Evolutionary conservation across 2,113 vertebrate species (phyloP), one percentile per base, ranked within the genome.

Genomic region (Aspiorhynchus laticeps): DNA sequence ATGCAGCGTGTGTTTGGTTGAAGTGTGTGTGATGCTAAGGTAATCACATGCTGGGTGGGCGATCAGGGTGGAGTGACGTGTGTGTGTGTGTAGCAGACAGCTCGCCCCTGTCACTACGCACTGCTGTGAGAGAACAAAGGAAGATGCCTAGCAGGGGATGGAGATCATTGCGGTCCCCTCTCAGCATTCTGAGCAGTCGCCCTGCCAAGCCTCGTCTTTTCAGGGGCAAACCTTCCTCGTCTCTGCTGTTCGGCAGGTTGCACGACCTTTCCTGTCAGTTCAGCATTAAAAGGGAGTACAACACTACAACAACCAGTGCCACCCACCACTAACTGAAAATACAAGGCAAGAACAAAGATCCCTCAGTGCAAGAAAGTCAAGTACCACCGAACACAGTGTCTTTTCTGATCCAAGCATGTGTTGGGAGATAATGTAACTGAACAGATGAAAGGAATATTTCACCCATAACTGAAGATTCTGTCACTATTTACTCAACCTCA

Each of bases 201-300:
- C 79, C 87, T 48, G 88, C 80, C 86, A 87, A 89, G 88, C 67
- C 85, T 69, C 46, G 53, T 69, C 51, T 82, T 87, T 88, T 85
- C 33, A 46, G 84, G 86, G 77, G 38, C 77, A 87, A 85, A 86
- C 85, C 76, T 61, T 89, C 48, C 26, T 71, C 43, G 77, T 77
- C 56, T 80, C 82, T 69, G 67, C 38, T 79, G 74, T 88, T 71
- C 51, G 36, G 26, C 7, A 85, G 80, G 85, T 86, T 86, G 81
- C 87, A 41, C 78, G 86, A 92, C 90, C 90, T 93, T 92, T 91
- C 41, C 87, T 86, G 80, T 88, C 88, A 87, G 82, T 80, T 78
- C 53, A n/a, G 85, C 65, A n/a, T 26, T 86, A 43, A 88, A 28
- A 89, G 78, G 73, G 69, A 83, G 33, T 46, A 75, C 86, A 83